Evolutionary conservation across 1,140 invertebrate species (phyloP).

Genomic region (Orius laevigatus): DNA sequence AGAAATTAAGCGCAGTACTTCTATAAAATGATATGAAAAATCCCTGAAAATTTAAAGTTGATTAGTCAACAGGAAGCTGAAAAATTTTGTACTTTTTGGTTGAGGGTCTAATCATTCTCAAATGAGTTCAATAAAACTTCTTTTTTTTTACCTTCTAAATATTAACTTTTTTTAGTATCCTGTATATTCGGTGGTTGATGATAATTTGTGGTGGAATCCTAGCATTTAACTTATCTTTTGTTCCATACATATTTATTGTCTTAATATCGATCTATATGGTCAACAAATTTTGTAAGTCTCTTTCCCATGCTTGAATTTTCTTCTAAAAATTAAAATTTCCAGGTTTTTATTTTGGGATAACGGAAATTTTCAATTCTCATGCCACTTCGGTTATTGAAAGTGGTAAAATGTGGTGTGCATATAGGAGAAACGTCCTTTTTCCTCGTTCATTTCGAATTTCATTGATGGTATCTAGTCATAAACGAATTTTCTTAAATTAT

Average conservation of each 20-base stretch:
- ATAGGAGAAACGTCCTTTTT: conserved; percentile 29
- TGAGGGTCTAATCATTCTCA: no score
- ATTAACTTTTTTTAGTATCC: conserved; percentile 14
- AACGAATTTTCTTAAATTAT: conserved; percentile 1
- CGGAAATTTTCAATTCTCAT: conserved; percentile 20
- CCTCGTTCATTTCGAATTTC: conserved; percentile 21
- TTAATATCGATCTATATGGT: conserved; percentile 13
- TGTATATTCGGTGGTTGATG: conserved; percentile 15
- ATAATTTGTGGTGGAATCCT: conserved; percentile 11
- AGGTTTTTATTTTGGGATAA: conserved; percentile 24
- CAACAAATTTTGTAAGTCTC: conserved; percentile 16
- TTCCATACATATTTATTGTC: conserved; percentile 15
- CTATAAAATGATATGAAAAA: no score
- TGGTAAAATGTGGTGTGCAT: conserved; percentile 19
- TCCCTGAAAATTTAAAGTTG: no score
- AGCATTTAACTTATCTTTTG: conserved; percentile 11
- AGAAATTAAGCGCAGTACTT: no score
- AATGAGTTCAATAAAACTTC: no score
- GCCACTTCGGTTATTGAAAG: conserved; percentile 16
- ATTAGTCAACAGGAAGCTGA: no score
- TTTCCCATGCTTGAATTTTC: neutral
- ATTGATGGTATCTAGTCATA: neutral
- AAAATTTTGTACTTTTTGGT: no score
- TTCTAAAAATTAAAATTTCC: conserved; percentile 11
- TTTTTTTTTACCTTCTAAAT: no score